Evolutionary conservation across 2,888 invertebrate genomes (phyloP).

Genomic region (Eristalis tenax): DNA sequence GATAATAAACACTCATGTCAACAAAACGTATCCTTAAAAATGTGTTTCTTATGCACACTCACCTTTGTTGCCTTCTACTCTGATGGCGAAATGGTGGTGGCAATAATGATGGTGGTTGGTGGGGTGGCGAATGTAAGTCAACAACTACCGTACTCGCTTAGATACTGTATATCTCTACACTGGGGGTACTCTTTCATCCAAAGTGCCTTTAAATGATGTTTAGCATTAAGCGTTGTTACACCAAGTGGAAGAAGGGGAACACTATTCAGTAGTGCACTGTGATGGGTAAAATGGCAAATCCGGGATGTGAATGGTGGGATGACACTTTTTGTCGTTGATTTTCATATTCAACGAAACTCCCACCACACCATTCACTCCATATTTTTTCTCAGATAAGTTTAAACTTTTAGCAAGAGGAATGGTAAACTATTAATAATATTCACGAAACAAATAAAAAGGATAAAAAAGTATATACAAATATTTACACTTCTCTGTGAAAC

Average conservation of each 20-base stretch:
- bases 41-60: slow-evolving; percentile 65
- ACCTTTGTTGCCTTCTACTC: slow-evolving; percentile 22
- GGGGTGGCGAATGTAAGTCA: slow-evolving; percentile 54
- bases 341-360: neutral
- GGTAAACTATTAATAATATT: slow-evolving; percentile 18
- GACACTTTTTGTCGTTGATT: slow-evolving; percentile 54
- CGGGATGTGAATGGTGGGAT: neutral
- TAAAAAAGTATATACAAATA: neutral
- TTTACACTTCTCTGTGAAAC: neutral
- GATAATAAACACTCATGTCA: slow-evolving; percentile 72
- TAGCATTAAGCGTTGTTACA: slow-evolving; percentile 56
- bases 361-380: neutral
- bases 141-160: slow-evolving; percentile 55
- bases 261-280: slow-evolving; percentile 4
- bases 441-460: neutral
- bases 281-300: neutral
- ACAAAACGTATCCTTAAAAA: slow-evolving; percentile 72
- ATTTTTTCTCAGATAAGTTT: slow-evolving; percentile 49
- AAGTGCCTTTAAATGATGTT: slow-evolving; percentile 70
- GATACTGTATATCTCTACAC: slow-evolving; percentile 37
- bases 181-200: slow-evolving; percentile 54
- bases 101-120: slow-evolving; percentile 21
- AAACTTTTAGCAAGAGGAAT: slow-evolving; percentile 31
- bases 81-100: slow-evolving; percentile 8
- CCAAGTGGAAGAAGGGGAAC: slow-evolving; percentile 26